Evolutionary conservation across 1,140 invertebrate species (phyloP).

Genomic region (Rhizoglyphus robini): DNA sequence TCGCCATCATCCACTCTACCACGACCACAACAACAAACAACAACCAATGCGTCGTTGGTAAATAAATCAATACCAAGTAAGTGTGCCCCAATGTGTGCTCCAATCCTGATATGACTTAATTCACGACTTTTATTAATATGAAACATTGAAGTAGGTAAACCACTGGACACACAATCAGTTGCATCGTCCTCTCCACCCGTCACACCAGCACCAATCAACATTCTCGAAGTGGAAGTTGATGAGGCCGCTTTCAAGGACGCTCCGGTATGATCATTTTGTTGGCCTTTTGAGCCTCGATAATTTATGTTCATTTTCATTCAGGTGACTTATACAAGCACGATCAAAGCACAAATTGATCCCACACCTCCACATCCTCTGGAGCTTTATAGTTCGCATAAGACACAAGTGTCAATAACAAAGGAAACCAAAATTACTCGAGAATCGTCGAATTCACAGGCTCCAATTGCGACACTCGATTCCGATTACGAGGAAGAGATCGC

Average conservation of each 20-base stretch:
- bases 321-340: neutral
- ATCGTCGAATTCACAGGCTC: too few relatives aligned
- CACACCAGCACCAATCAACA: neutral
- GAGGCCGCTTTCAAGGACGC: neutral
- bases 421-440: neutral
- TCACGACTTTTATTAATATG: too few relatives aligned
- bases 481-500: neutral
- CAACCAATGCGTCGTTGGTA: neutral
- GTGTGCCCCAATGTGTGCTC: neutral
- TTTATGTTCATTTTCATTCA: too few relatives aligned
- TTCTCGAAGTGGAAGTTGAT: neutral
- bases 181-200: neutral
- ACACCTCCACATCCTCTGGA: constrained; percentile 13
- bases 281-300: too few relatives aligned
- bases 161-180: too few relatives aligned
- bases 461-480: neutral
- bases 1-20: neutral
- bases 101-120: neutral
- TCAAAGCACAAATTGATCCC: constrained; percentile 10
- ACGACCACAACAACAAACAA: neutral
- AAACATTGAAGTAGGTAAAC: too few relatives aligned
- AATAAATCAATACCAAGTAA: neutral
- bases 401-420: neutral
- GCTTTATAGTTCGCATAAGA: neutral
- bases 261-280: neutral